These are phyloP conservation scores for Morelia viridis DNA, from an alignment of 2,797 vertebrate species.

Conservation along the genomic window DNA sequence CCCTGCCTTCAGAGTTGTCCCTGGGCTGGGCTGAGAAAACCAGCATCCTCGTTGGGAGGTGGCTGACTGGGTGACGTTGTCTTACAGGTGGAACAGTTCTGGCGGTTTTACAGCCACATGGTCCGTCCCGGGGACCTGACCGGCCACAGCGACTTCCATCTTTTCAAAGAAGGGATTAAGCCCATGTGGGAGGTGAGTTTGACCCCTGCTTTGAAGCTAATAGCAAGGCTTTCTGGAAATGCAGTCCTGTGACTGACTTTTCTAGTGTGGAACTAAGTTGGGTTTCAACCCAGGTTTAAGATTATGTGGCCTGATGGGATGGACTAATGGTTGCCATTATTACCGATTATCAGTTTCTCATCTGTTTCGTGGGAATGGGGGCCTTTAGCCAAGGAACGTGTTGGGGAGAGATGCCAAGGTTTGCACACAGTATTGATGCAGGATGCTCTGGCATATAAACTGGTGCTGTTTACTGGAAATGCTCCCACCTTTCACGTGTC, in stretches of 20 bases:
- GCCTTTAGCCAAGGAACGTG: background rate
- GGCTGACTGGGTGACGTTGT: slow-evolving; percentile 6
- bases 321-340: background rate
- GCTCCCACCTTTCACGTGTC: background rate
- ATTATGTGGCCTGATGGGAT: no score
- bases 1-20: no score
- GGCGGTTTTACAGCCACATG: slow-evolving; percentile 85
- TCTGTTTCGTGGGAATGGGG: background rate
- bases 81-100: slow-evolving; percentile 82
- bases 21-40: no score
- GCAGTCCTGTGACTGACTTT: background rate
- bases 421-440: background rate
- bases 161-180: slow-evolving; percentile 85
- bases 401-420: background rate
- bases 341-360: background rate
- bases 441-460: background rate
- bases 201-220: slow-evolving; percentile 1
- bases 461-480: background rate
- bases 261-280: background rate
- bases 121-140: slow-evolving; percentile 83
- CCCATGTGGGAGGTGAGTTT: slow-evolving; percentile 84
- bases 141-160: slow-evolving; percentile 84
- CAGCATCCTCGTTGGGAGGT: no score
- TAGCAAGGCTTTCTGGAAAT: no score
- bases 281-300: background rate